Percentiles rank a stretch among this genome's conserved stretches.
phyloP scores from a whole-genome alignment of 2,113 vertebrate genomes.

The Neotoma lepida region DNA sequence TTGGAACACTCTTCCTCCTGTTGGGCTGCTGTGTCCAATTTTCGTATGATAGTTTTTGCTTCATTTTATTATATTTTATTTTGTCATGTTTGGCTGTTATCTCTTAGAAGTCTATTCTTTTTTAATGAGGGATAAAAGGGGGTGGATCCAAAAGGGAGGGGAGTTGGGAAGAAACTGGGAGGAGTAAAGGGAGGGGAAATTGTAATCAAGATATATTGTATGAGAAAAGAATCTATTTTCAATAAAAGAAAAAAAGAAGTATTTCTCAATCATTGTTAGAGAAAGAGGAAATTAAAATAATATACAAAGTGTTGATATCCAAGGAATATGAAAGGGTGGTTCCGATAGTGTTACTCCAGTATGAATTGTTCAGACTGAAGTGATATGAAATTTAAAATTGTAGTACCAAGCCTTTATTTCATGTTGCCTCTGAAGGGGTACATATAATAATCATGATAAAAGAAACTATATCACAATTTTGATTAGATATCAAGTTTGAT shows the following conservation, averaged over 20 bases:
- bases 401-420: constrained; percentile 5
- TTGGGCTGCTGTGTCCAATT: not conserved
- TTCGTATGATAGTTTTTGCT: not conserved
- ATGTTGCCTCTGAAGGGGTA: not conserved
- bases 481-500: not conserved
- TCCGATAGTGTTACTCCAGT: not conserved
- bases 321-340: not conserved
- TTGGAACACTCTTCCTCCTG: not conserved
- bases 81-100: not conserved
- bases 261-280: not conserved
- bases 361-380: not conserved
- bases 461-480: not conserved
- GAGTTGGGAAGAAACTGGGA: not conserved
- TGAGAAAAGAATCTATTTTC: not conserved
- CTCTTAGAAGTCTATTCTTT: not conserved
- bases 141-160: not conserved
- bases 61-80: not conserved
- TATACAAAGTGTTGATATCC: not conserved
- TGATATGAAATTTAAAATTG: constrained; percentile 35
- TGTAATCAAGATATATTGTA: not conserved
- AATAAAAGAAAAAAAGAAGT: not conserved
- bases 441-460: not conserved
- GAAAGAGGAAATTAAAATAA: not conserved
- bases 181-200: too few relatives aligned
- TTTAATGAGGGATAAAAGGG: not conserved